Evolutionary conservation across 2,113 vertebrate genomes (phyloP).

Genomic region (Dipodomys ordii): DNA sequence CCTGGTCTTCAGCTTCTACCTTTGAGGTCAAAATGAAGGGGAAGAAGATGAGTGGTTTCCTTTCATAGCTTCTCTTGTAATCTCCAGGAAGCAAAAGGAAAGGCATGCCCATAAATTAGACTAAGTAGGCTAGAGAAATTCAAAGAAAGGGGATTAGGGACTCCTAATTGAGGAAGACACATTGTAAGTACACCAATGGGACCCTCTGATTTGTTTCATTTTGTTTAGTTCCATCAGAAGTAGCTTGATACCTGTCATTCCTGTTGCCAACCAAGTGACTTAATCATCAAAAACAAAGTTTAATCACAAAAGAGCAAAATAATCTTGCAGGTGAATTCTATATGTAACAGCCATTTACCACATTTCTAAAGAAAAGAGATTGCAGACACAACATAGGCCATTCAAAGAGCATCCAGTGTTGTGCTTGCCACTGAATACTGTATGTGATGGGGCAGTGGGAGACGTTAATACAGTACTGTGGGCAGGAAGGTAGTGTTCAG

Average conservation of each 20-base stretch:
- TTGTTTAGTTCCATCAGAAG: not conserved
- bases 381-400: not conserved
- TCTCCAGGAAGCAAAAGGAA: not conserved
- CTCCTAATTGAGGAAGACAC: not conserved
- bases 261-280: not conserved
- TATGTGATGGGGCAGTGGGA: not conserved
- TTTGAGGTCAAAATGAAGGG: slow-evolving; percentile 79
- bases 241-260: not conserved
- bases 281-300: slow-evolving; percentile 18
- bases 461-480: not conserved
- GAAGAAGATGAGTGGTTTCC: slow-evolving; percentile 26
- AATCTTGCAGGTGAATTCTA: not conserved
- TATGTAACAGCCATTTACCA: not conserved
- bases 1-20: slow-evolving; percentile 92
- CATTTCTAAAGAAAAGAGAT: not conserved
- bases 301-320: not conserved
- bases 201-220: not conserved
- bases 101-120: not conserved
- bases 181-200: not conserved
- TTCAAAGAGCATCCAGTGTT: not conserved
- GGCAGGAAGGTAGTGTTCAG: not conserved
- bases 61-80: not conserved
- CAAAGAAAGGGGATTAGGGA: not conserved
- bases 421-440: not conserved
- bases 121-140: not conserved